A percentile compares a stretch with the other conserved stretches of the same genome.
These are phyloP conservation scores for Sclerodermus sp. DNA, from an alignment of 2,888 invertebrate species.

Conservation along the genomic window DNA sequence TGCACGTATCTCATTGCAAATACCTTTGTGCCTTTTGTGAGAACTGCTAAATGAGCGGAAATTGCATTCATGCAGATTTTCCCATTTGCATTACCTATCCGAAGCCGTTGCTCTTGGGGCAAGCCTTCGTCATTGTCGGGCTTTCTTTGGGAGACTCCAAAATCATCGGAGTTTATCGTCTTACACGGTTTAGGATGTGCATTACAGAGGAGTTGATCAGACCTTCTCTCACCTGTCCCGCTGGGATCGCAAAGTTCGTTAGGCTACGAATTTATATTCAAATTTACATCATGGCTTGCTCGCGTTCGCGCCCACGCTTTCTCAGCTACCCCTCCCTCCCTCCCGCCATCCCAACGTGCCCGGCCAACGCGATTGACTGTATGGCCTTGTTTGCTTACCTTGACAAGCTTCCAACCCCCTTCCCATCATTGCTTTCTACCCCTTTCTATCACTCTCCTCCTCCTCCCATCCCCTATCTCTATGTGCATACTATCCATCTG, in stretches of 20 bases:
- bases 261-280: conserved; percentile 33
- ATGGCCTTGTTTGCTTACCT: too few relatives aligned
- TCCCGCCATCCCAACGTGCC: too few relatives aligned
- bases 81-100: conserved; percentile 7
- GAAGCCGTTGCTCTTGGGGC: not conserved
- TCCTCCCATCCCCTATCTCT: too few relatives aligned
- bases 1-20: conserved; percentile 5
- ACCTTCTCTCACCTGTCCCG: conserved; percentile 1
- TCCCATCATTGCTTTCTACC: too few relatives aligned
- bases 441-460: too few relatives aligned
- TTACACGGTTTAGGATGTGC: conserved; percentile 13
- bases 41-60: conserved; percentile 16
- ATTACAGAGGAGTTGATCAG: conserved; percentile 18
- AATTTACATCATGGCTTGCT: conserved; percentile 11
- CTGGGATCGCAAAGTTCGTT: conserved; percentile 17
- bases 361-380: too few relatives aligned
- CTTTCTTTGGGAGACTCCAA: conserved; percentile 4
- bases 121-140: not conserved
- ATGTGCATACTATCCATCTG: too few relatives aligned
- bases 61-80: conserved; percentile 18
- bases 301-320: too few relatives aligned
- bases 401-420: too few relatives aligned
- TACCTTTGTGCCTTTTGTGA: conserved; percentile 5
- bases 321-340: too few relatives aligned
- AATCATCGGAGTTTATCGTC: conserved; percentile 16